phyloP scores from a whole-genome alignment of 2,797 vertebrate species.

The Ceyx erithaca region DNA sequence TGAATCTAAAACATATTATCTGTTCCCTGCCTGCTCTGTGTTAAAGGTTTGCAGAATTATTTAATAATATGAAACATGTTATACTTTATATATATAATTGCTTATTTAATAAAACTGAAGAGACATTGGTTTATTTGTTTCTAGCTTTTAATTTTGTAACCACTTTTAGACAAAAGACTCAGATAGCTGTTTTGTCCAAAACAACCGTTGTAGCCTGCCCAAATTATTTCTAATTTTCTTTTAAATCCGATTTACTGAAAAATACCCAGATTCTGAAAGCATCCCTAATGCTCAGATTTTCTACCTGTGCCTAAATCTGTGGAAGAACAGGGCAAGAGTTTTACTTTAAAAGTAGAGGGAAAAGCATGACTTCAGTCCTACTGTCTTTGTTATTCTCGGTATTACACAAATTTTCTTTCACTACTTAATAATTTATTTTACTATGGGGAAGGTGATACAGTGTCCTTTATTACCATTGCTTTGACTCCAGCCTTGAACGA shows the following conservation, averaged over 20 bases:
- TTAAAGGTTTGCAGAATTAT: conserved; percentile 56
- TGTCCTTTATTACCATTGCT: not conserved
- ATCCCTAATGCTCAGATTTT: not conserved
- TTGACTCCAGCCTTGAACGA: not conserved
- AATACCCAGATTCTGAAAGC: not conserved
- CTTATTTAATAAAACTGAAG: conserved; percentile 54
- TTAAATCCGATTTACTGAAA: not conserved
- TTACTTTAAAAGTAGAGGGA: not conserved
- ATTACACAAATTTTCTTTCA: not conserved
- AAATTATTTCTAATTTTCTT: not conserved
- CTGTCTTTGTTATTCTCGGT: not conserved
- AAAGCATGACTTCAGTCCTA: not conserved
- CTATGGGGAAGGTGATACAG: too few relatives aligned
- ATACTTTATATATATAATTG: conserved; percentile 37
- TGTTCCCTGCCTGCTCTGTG: not conserved
- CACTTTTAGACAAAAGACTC: not conserved
- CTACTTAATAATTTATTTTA: not conserved
- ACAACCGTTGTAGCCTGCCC: not conserved
- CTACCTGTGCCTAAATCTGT: not conserved
- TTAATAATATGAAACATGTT: conserved; percentile 37
- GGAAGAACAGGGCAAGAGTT: not conserved
- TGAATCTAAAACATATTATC: not conserved
- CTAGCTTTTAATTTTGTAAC: not conserved
- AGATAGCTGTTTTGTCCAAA: not conserved
- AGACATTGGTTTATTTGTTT: conserved; percentile 44